Base-by-base conservation (phyloP, 2,888 invertebrate species). In the Papilio elwesi region DNA sequence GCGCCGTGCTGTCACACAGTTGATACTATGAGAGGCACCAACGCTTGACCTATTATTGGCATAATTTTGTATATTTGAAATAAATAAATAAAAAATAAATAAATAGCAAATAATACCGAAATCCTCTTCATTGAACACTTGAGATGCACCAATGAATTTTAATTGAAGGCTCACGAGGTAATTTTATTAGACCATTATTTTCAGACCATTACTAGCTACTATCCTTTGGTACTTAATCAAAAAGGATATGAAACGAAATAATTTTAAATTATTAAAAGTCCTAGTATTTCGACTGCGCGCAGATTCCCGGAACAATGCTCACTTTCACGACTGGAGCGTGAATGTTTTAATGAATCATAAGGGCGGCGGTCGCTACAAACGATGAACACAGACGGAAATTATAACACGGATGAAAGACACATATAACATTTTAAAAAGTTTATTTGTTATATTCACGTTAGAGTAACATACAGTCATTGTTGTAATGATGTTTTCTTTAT, bases 311-410 rank as follows among this genome's bases (percentile, higher is more conserved):
- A 43, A 59, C 59, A 59, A 59, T 15, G 15, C 59, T 59, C 38
- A 59, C 59, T 59, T 43, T 59, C n/a, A 5, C 59, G 59, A 59
- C n/a, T 59, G 59, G n/a, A 59, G 59, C 59, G 59, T 15, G 59
- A 59, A 62, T 62, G 59, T 62, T 62, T 62, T 62, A 62, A 62
- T 62, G 59, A 62, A 15, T 62, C 59, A 62, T 62, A 43, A 62
- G 8, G 59, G 13, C 4, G 57, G 36, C 38, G 10, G n/a, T n/a
- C 59, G 59, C 59, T 62, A 43, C 59, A 15, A 15, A 15, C 59
- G 38, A 57, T 8, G 8, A n/a, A 43, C n/a, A 38, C 36, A 10
- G n/a, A 11, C 59, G 15, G 10, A 15, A 43, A 43, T 43, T 43
- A 43, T 43, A 43, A 43, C 43, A 43, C 43, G 43, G 8, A 9